Conservation (phyloP, 1,140 invertebrate species). For the Drosophila serrata region DNA sequence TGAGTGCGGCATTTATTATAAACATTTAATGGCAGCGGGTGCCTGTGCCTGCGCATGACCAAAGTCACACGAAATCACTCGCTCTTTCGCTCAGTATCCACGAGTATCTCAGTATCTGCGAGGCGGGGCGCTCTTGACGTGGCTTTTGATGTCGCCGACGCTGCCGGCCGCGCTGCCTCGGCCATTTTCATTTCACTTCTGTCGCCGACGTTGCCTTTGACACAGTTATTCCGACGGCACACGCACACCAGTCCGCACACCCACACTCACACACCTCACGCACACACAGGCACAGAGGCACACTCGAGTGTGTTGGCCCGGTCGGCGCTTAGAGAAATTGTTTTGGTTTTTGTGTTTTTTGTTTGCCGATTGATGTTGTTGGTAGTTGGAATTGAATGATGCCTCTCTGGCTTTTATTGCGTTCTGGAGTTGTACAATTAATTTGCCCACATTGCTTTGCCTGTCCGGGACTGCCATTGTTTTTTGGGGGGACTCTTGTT, state of each 20-base stretch:
- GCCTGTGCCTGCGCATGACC: constrained; percentile 58
- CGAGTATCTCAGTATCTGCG: background rate
- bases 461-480: constrained; percentile 28
- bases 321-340: constrained; percentile 47
- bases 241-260: constrained; percentile 8
- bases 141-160: constrained; percentile 46
- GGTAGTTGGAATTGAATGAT: constrained; percentile 38
- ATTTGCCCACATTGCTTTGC: constrained; percentile 60
- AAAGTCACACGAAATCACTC: constrained; percentile 17
- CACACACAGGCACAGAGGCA: constrained; percentile 2
- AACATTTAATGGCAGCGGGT: constrained; percentile 30
- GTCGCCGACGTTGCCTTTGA: constrained; percentile 73
- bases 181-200: constrained; percentile 74
- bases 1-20: constrained; percentile 35
- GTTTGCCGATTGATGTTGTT: constrained; percentile 27
- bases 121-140: constrained; percentile 33
- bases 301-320: constrained; percentile 28
- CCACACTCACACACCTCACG: background rate
- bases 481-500: constrained; percentile 22
- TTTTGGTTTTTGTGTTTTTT: constrained; percentile 23
- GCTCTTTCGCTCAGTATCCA: constrained; percentile 28
- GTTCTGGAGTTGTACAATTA: constrained; percentile 74
- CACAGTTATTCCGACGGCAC: constrained; percentile 58
- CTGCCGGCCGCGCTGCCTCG: constrained; percentile 62
- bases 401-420: constrained; percentile 50